Conservation (phyloP, 2,797 vertebrate species). For the Gila robusta region DNA sequence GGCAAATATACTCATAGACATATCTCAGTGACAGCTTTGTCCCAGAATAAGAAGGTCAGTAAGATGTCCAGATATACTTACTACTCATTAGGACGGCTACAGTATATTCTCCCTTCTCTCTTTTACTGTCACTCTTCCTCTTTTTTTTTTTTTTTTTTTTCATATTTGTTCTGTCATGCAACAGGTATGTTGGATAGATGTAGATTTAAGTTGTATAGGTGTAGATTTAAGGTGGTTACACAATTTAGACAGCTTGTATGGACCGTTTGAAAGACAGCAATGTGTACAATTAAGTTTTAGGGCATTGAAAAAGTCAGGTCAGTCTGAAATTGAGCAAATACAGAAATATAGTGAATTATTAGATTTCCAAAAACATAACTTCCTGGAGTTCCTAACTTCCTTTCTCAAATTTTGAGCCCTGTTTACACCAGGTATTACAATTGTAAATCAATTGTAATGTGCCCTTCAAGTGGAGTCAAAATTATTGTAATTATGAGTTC, state of each 20-base stretch:
- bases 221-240: not conserved
- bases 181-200: not conserved
- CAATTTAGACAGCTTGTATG: not conserved
- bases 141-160: not conserved
- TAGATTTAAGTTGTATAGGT: not conserved
- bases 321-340: not conserved
- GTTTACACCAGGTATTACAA: too few species aligned
- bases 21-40: slow-evolving; percentile 8
- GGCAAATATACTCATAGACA: not conserved
- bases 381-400: not conserved
- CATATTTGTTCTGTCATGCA: not conserved
- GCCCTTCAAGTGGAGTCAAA: not conserved
- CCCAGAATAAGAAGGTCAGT: slow-evolving; percentile 24
- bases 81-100: not conserved
- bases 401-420: not conserved
- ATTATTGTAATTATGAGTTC: not conserved
- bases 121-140: not conserved
- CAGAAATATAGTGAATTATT: not conserved
- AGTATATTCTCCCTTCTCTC: not conserved
- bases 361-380: not conserved
- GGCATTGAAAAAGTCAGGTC: not conserved
- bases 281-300: not conserved
- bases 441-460: not conserved
- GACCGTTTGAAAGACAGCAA: not conserved
- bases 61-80: not conserved